Base-by-base conservation (phyloP, 2,113 vertebrate species). In the Cyanoramphus novaezelandiae region DNA sequence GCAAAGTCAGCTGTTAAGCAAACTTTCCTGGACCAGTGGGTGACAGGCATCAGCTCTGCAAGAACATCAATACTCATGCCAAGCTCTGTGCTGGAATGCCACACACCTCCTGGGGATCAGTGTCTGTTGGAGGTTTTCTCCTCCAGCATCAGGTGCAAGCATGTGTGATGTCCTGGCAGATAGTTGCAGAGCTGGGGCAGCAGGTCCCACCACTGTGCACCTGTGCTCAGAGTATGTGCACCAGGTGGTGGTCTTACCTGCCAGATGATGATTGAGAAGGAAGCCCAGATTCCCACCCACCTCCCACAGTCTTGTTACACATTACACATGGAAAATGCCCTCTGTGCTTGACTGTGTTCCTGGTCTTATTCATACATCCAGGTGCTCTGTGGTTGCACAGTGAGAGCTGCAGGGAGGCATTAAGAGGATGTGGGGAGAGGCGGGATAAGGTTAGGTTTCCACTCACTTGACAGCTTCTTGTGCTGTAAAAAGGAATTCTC, bases 111-210 rank as follows among this genome's bases (percentile, higher is more conserved):
- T 44, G 10, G 23, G 37, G 21, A 5, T 9, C 3, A 3, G 9
- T 24, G 6, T 62, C 27, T 80, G 41, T 67, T 55, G 35, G 13
- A 60, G 9, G 11, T 72, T 77, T 88, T 37, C 37, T 83, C 7
- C 33, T 70, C 15, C 46, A 49, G 46, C 15, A 3, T 11, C 2
- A 0, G 6, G 18, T 20, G 11, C 27, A 64, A 53, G 18, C 2
- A 1, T 1, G 0, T 27, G 25, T 19, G 49, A 35, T 2, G 1
- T 57, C 6, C 21, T 0, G 1, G 27, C 29, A 60, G 33, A 9
- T 2, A 3, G 5, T 7, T 37, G 65, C 43, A 59, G 41, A 49
- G 10, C 57, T 46, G 0, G 17, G 21, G 17, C 63, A 81, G 43
- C 47, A 50, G 21, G 11, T 83, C 43, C 79, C 13, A n/a, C 5